These are phyloP conservation scores for Montipora efflorescens DNA, from an alignment of 64 coral and sea anemone species.

Conservation along the genomic window DNA sequence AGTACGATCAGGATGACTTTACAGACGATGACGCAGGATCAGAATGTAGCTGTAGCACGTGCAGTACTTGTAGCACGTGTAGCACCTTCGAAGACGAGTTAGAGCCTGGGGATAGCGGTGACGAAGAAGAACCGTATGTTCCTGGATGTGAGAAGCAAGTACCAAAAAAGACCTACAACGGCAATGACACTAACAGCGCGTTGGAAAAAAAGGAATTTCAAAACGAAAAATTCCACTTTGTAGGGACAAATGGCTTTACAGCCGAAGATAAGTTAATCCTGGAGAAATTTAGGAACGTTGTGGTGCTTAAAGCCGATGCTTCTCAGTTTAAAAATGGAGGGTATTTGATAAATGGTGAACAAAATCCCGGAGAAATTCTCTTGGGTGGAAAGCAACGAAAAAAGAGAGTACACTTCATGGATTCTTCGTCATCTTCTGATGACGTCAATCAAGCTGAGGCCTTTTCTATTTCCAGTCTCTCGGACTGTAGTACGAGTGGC, in stretches of 20 bases:
- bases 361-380: conserved; percentile 8
- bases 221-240: neutral
- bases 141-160: neutral
- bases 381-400: conserved; percentile 16
- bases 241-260: conserved; percentile 1
- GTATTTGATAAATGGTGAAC: conserved; percentile 3
- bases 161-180: neutral
- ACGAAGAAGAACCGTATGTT: conserved; percentile 8
- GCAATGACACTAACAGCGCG: neutral
- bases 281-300: conserved; percentile 23
- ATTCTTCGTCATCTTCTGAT: conserved; percentile 43
- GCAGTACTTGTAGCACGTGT: conserved; percentile 48
- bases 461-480: conserved; percentile 42
- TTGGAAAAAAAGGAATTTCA: neutral
- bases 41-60: conserved; percentile 60
- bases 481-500: conserved; percentile 36
- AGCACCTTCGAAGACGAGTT: conserved; percentile 7
- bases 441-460: conserved; percentile 37
- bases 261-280: conserved; percentile 16
- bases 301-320: conserved; percentile 22
- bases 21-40: conserved; percentile 28
- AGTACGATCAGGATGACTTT: neutral
- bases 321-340: conserved; percentile 48
- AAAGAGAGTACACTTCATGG: conserved; percentile 37
- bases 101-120: conserved; percentile 26